These are phyloP conservation scores for Drosophila kambysellisi DNA, from an alignment of 2,888 invertebrate species.

Conservation along the genomic window DNA sequence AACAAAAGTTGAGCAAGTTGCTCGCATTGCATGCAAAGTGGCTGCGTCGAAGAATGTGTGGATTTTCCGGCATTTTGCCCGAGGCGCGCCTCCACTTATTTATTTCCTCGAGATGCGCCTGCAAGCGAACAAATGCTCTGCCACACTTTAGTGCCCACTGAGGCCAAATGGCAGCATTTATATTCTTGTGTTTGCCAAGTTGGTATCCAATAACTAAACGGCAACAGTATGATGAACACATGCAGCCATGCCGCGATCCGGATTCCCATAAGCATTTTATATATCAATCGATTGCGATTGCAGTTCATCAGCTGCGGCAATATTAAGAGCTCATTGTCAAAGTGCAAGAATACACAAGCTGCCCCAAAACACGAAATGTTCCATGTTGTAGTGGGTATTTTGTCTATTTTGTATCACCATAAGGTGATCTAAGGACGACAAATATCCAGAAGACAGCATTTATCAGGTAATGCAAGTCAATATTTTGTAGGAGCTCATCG, in stretches of 20 bases:
- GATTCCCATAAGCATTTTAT: conserved; percentile 82
- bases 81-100: conserved; percentile 65
- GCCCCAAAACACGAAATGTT: too few relatives aligned
- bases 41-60: conserved; percentile 74
- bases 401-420: too few relatives aligned
- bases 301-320: conserved; percentile 48
- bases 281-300: conserved; percentile 80
- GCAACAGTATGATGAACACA: conserved; percentile 83
- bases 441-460: conserved; percentile 85
- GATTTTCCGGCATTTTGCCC: conserved; percentile 79
- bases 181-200: conserved; percentile 77
- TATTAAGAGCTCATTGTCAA: too few relatives aligned
- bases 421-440: conserved; percentile 30
- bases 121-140: conserved; percentile 49
- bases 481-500: conserved; percentile 82
- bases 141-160: background rate
- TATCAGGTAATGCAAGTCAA: conserved; percentile 82
- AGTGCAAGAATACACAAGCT: too few relatives aligned
- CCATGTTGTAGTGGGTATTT: too few relatives aligned
- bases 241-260: conserved; percentile 84
- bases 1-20: conserved; percentile 47
- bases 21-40: conserved; percentile 76
- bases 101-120: conserved; percentile 76
- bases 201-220: conserved; percentile 84
- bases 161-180: conserved; percentile 79